Evolutionary conservation across 2,113 vertebrate species (phyloP), one percentile per base, ranked within the genome.

Genomic region (Irena cyanogastra): DNA sequence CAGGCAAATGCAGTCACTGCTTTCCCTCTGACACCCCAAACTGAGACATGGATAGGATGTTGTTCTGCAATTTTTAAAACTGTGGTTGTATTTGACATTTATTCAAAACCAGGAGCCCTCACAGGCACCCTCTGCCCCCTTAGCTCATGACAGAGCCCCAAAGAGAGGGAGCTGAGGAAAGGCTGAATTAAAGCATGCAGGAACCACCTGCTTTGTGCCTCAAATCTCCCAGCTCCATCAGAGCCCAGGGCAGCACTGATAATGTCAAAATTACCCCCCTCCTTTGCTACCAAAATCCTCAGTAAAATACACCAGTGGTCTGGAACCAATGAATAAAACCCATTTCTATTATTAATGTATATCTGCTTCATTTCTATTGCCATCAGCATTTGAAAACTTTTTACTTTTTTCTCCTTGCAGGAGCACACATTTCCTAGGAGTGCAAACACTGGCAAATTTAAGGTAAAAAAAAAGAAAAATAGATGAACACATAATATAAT

Each of bases 401-500:
- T 70, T 60, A 15, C 54, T 74, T 70, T 56, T 56, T 64, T 53
- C 64, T 41, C n/a, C 37, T 64, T 88, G 39, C 44, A 74, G 37
- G 26, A 79, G 15, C 30, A 31, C 15, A 33, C 9, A 27, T 76
- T 84, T 82, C 63, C 44, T 66, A 28, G 74, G 44, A 95, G 53
- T 19, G 30, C 17, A 71, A 91, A 87, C 33, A 76, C 19, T 56
- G 84, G 76, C 49, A 95, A 68, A 79, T 71, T 64, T 75, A 84
- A 87, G 57, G 78, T 71, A 71, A 82, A 83, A 95, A 66, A 71
- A 74, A 78, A 88, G 20, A 94, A 94, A 87, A 87, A 89, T 53
- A 78, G 52, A 93, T 91, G 77, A 91, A 75, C 10, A n/a, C 2
- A 8, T 30, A 92, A 86, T 78, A 80, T 56, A 91, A 83, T 57